phyloP scores from a whole-genome alignment of 1,140 invertebrate genomes.

The Lordiphosa mommai region DNA sequence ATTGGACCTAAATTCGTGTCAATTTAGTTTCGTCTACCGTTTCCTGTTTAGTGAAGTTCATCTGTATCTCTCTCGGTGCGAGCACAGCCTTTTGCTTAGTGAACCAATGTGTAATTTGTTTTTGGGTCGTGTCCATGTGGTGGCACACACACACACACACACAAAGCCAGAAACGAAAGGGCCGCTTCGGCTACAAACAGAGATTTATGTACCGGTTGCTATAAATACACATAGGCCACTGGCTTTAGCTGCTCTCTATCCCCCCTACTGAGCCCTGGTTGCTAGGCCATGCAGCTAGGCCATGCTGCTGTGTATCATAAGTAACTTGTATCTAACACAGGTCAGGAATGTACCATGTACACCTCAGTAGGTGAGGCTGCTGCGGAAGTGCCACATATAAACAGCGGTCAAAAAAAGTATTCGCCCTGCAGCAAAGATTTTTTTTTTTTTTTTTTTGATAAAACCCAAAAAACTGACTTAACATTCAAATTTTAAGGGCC shows the following conservation, averaged over 20 bases:
- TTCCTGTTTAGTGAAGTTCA: too few species aligned
- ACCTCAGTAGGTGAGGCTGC: slow-evolving; percentile 1
- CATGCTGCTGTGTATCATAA: slow-evolving; percentile 9
- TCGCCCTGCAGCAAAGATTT: neutral
- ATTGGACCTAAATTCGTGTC: too few species aligned
- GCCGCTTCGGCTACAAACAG: too few species aligned
- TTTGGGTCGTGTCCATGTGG: too few species aligned
- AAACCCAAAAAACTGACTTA: neutral
- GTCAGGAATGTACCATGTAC: slow-evolving; percentile 30
- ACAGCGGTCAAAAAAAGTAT: neutral
- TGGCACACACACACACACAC: too few species aligned
- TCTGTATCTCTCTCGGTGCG: too few species aligned
- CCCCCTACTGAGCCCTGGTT: neutral
- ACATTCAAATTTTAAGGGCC: too few species aligned
- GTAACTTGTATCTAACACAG: slow-evolving; percentile 26
- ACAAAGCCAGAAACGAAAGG: too few species aligned
- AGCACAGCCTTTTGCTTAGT: too few species aligned
- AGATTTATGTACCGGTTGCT: too few species aligned
- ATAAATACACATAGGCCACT: slow-evolving; percentile 1
- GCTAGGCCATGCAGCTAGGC: neutral
- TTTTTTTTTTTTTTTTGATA: neutral
- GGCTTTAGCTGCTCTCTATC: slow-evolving; percentile 3
- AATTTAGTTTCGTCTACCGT: too few species aligned
- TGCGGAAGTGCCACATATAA: slow-evolving; percentile 21
- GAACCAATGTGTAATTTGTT: too few species aligned